Base-by-base conservation (phyloP, 64 coral and sea anemone genomes). In the Dendronephthya gigantea region DNA sequence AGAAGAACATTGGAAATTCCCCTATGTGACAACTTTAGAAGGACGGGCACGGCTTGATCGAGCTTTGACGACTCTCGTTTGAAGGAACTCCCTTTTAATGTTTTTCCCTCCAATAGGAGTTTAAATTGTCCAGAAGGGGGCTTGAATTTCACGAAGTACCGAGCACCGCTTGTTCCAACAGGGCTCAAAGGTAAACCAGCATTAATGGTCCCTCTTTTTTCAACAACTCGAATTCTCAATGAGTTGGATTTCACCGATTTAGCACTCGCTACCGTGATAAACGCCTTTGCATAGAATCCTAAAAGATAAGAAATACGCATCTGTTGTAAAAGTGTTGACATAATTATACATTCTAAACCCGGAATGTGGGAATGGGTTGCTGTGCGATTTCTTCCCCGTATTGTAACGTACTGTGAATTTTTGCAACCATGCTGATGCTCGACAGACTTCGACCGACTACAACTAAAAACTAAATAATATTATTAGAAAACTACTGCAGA, bases 211-310 rank as follows among this genome's bases (percentile, higher is more conserved):
- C 83, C 23, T 22, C n/a, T 65, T 19, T 39, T 47, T 30, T 40
- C 55, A 13, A 91, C 66, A 28, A 91, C 25, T 41, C 87, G 76
- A 39, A 91, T 27, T 8, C 52, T 87, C 1, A 91, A 56, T 7
- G 76, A 68, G 2, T 17, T 87, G 15, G 4, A 17, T 37, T 84
- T 81, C 25, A 91, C 82, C 19, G 36, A 82, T 7, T 87, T 40
- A 27, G 32, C 40, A 19, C 90, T 85, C 34, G 90, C 81, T 22
- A 91, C 76, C 9, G 90, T 91, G 62, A 87, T 70, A 49, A 91
- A 83, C 15, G 86, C 87, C 30, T 36, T 9, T 11, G 87, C 79
- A n/a, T 52, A 43, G 39, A 23, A 83, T 33, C 4, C 85, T 39
- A 82, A 29, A 30, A 19, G 10, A 28, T 38, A 4, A n/a, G n/a